Base-by-base conservation (phyloP, 2,888 invertebrate genomes). In the Girardia tigrina region DNA sequence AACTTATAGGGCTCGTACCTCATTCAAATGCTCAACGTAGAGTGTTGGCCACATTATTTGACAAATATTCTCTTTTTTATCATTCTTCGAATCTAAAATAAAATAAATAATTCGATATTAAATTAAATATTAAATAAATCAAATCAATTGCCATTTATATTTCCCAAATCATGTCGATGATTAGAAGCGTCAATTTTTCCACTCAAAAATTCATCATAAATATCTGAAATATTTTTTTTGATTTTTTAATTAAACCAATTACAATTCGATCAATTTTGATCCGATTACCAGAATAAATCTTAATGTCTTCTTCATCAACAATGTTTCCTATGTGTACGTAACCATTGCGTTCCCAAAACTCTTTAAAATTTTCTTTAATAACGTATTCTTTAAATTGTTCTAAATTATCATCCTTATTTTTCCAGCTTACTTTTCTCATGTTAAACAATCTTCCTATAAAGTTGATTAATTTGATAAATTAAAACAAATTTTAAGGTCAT, bases 21-120 rank as follows among this genome's bases (percentile, higher is more conserved):
- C 20, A 23, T n/a, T 12, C 8, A 28, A 70, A 27, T 42, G 23
- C 8, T 77, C 71, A 1, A 78, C 77, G 28, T 78, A 78, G 23
- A 78, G 14, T 20, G 76, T 77, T 23, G 78, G 78, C 78, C 78
- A 78, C 78, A 78, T 78, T 26, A 78, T 78, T 74, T 78, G 78
- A 73, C 77, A 77, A 27, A 78, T 78, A 71, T 78, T 78, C 56
- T 78, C 78, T 70, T 14, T 1, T n/a, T 72, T 72, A 69, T 14
- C 26, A 69, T 74, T 26, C 14, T 73, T n/a, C 27, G 8, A 14
- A 12, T 72, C 72, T n/a, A 73, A 36, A 36, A 36, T 12, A 16
- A 12, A 36, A 36, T 16, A 16, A 36, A 12, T 36, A 36, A 8
- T 12, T 12, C 36, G 8, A 12, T 8, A 12, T 8, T 36, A 8